Evolutionary conservation across 2,797 vertebrate species (phyloP), one percentile per base, ranked within the genome.

Genomic region (Enteromius fasciolatus): DNA sequence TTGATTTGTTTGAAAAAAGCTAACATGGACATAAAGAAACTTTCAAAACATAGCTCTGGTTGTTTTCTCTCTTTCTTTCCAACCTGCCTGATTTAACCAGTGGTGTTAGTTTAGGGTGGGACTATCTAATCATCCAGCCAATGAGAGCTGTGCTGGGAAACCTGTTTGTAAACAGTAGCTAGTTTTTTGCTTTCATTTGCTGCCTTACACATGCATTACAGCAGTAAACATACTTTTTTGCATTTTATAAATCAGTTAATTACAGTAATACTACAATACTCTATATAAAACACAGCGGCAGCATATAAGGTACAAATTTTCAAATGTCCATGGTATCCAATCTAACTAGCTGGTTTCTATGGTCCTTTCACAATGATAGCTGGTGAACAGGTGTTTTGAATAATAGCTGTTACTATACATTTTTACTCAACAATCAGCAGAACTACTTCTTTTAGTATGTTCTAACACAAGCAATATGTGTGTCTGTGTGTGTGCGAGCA

Each of bases 101-200:
- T 50, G 68, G 8, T 48, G 69, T 72, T 15, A 50, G 44, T 73
- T 73, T 52, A 5, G 10, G 25, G 17, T 3, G 4, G 68, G 25
- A 1, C 9, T 72, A 50, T 41, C 9, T n/a, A 23, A 23, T 72
- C 11, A 52, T 52, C 20, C 70, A 73, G 48, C 28, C 5, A 52
- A 52, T 73, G 46, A 52, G 31, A 73, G 46, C 33, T 73, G 48
- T 33, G 20, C 50, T 50, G 23, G 17, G 69, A 72, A 72, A 50
- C 44, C 69, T 48, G 44, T 72, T 73, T n/a, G 10, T 33, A 73
- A 73, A 52, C 48, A 52, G 46, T 10, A 41, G 39, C 9, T 33
- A 28, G 1, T 59, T 15, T 68, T 68, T 33, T 12, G 4, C 15
- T 31, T 18, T 1, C 4, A 48, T 48, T 69, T 70, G 41, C 9